These are phyloP conservation scores for Mylabris phalerata DNA, from an alignment of 1,140 invertebrate genomes.

Conservation along the genomic window DNA sequence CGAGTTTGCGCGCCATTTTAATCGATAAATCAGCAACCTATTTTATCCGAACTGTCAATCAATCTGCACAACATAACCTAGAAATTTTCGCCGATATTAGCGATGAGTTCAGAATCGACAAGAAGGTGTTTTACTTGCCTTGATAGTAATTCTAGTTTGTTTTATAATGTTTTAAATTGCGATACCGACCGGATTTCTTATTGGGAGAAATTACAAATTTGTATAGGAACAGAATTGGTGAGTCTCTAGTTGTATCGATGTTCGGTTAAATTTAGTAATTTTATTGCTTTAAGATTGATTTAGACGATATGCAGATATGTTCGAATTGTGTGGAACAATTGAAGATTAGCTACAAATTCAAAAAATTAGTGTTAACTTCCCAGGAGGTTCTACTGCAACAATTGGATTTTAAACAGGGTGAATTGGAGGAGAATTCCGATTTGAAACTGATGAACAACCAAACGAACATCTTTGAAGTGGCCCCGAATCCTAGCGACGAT, in stretches of 20 bases:
- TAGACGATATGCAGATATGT: constrained; percentile 6
- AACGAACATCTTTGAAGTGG: no score
- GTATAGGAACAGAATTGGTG: constrained; percentile 2
- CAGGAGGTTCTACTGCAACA: not conserved
- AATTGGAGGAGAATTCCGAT: not conserved
- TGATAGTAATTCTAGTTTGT: not conserved
- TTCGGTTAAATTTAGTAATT: not conserved
- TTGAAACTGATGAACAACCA: no score
- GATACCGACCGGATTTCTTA: constrained; percentile 1
- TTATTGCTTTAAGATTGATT: not conserved
- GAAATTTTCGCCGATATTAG: no score
- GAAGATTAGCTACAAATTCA: constrained; percentile 2
- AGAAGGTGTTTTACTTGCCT: constrained; percentile 5
- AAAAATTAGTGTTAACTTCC: not conserved
- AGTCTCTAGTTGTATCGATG: not conserved
- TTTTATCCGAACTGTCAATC: no score
- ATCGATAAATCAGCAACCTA: no score
- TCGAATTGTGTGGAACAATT: constrained; percentile 2
- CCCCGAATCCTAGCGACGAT: no score
- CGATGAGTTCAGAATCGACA: not conserved
- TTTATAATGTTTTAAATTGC: not conserved
- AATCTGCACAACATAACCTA: no score
- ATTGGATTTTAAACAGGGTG: not conserved
- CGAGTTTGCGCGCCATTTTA: no score
- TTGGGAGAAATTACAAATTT: constrained; percentile 5